Evolutionary conservation across 2,888 invertebrate species (phyloP), one percentile per base, ranked within the genome.

Genomic region (Tetranychus piercei): DNA sequence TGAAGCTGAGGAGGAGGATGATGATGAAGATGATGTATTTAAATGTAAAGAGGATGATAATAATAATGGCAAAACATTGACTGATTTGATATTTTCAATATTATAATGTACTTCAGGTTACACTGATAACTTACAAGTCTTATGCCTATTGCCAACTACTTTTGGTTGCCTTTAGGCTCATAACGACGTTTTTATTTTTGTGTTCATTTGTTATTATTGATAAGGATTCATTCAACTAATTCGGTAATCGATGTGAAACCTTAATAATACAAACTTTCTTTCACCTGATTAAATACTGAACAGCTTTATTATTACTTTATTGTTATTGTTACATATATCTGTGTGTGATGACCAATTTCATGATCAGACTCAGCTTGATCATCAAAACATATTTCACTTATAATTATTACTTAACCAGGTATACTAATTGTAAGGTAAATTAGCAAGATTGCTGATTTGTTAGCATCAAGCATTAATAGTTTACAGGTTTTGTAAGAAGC

Each of bases 181-280:
- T 55, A 55, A 55, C 15, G 7, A 55, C 55, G 1, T 7, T 55
- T 55, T 55, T 15, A 9, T 15, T 55, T 55, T 55, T 55, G 55
- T 55, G 55, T 55, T 9, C 15, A 15, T 55, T 9, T 55, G 55
- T 55, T 55, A 15, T 9, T 55, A 55, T 55, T 55, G 55, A 55
- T 55, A 55, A 55, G 55, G 55, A 55, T 55, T 55, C 55, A 55
- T 15, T 15, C 55, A 55, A 55, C 55, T 55, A 55, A 55, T 55
- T 55, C 55, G 55, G 55, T 55, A 55, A 55, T 55, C 55, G 55
- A 55, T 55, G 55, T 55, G 55, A 55, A 55, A 55, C 55, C 55
- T 55, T 55, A 55, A 55, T 2, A 55, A 55, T 55, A 9, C 34
- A 34, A 34, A 34, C 1, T 15, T 55, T 55, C 55, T 55, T 55